A percentile compares a stretch with the other conserved stretches of the same genome.
These are phyloP conservation scores for Anseranas semipalmata DNA, from an alignment of 2,113 vertebrate species.

Conservation along the genomic window DNA sequence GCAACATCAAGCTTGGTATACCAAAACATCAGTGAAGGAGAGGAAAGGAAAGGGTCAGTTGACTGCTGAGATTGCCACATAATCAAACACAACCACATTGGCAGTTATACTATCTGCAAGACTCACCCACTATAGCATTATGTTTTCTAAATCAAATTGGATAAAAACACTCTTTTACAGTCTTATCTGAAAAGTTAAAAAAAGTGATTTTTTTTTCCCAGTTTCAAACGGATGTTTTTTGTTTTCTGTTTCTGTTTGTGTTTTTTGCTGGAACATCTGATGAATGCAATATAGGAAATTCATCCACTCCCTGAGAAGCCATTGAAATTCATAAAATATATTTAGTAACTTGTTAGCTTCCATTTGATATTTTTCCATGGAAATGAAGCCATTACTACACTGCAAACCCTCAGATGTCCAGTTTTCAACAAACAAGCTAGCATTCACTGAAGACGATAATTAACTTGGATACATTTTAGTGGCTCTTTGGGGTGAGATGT, in stretches of 20 bases:
- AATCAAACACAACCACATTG: background rate
- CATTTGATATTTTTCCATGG: background rate
- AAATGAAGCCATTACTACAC: background rate
- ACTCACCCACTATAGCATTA: background rate
- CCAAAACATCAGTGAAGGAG: background rate
- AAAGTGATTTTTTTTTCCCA: no score
- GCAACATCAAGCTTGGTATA: background rate
- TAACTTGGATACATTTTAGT: background rate
- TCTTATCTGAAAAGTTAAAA: background rate
- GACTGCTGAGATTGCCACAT: background rate
- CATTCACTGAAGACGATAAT: background rate
- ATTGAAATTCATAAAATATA: background rate
- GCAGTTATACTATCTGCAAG: background rate
- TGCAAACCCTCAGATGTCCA: background rate
- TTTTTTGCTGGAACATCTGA: background rate
- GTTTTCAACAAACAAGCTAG: background rate
- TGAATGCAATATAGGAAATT: background rate
- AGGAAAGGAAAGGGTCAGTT: background rate
- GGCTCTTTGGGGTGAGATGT: background rate
- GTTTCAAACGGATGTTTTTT: background rate
- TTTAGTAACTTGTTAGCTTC: background rate
- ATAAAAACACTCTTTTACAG: no score
- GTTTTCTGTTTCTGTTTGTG: accelerated
- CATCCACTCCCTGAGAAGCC: background rate
- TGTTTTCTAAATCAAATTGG: no score